Evolutionary conservation across 2,888 invertebrate genomes (phyloP), one percentile per base, ranked within the genome.

Genomic region (Liodrosophila aerea): DNA sequence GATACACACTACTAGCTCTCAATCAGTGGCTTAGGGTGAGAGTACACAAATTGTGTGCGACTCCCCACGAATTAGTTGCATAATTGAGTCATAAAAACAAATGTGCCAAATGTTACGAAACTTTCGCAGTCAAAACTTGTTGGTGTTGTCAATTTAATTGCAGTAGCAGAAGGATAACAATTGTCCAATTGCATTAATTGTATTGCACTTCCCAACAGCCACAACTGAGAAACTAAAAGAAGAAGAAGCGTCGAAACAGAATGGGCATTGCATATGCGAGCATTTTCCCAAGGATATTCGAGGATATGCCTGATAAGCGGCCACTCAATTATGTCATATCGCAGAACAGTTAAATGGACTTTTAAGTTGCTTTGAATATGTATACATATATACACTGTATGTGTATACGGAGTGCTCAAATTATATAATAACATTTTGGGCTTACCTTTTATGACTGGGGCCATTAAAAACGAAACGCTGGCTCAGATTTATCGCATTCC

Each of bases 11-110:
- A 22, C 7, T 31, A 4, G 7, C 4, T 49, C 7, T 30, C 29
- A 44, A 46, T 46, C 31, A 11, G 11, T 1, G 37, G 52, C 41
- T 43, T 64, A 54, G 49, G 11, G 33, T 4, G 33, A 2, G 4
- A 11, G 11, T 70, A 71, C 80, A 52, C 86, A 85, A 85, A 83
- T 87, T 81, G 73, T 12, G 30, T 1, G 8, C 22, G 74, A 78
- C 74, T 67, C 83, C 86, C 87, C 87, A 76, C 83, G 82, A 88
- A 87, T 87, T 87, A 85, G 81, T 76, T 71, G 76, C 80, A 72
- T 88, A 88, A 89, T 89, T 89, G 88, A 78, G 84, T 87, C 77
- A 87, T 89, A 89, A 89, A 89, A 87, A 82, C 89, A 88, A 88
- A 89, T 89, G 88, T 89, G 88, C 88, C 88, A 88, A 87, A 86